These are phyloP conservation scores for Cylindroiulus punctatus DNA, from an alignment of 2,888 invertebrate genomes.

Conservation along the genomic window DNA sequence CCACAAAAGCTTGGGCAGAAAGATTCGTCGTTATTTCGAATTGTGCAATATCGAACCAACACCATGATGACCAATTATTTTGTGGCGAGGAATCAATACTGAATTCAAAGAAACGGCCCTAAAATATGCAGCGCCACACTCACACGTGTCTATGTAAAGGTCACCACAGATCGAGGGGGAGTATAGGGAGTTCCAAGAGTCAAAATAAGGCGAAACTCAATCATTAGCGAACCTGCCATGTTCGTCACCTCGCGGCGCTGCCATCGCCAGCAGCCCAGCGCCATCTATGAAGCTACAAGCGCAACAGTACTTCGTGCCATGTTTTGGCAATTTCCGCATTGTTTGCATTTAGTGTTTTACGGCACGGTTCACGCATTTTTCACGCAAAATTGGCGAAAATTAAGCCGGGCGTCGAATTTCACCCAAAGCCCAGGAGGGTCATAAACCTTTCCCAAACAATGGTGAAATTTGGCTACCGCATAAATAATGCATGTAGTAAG, in stretches of 20 bases:
- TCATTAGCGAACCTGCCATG: not conserved
- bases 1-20: not conserved
- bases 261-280: no score
- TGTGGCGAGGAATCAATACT: constrained; percentile 11
- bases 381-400: not conserved
- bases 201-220: not conserved
- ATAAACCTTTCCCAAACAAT: no score
- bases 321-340: not conserved
- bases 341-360: not conserved
- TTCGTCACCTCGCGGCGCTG: not conserved
- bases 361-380: not conserved
- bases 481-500: not conserved
- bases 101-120: not conserved
- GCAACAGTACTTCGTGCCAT: no score
- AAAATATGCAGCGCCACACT: not conserved
- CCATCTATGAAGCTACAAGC: no score
- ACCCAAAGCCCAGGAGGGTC: no score
- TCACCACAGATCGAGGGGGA: not conserved
- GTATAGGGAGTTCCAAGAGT: not conserved
- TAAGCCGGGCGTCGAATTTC: not conserved
- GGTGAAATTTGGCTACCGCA: no score
- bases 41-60: not conserved
- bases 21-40: not conserved
- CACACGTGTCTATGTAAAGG: not conserved
- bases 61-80: not conserved